Base-by-base conservation (phyloP, 92 coral and sea anemone species). In the Phymanthus crucifer region DNA sequence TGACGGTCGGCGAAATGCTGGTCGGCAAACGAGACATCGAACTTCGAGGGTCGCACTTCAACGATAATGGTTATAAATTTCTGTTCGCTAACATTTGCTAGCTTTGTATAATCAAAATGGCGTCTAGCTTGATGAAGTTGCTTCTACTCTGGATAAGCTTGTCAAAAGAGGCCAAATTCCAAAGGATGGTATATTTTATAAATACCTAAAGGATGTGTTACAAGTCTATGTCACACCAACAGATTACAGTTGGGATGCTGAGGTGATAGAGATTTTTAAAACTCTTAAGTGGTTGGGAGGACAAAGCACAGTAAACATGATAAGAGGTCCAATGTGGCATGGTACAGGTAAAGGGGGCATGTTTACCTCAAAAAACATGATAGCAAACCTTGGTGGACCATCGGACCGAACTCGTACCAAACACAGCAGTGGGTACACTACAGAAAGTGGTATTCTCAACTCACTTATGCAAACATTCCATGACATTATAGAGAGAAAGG, bases 271-370 rank as follows among this genome's bases (percentile, higher is more conserved):
- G 50, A 56, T 81, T 36, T 86, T 80, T 33, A 76, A 80, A 74
- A 80, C 89, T 32, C 78, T 85, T 32, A 80, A 80, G 75, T 81
- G 86, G 86, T 26, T 86, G 40, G 89, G 89, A 0, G 89, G 86
- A 36, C 82, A 80, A 54, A 86, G 86, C 73, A 81, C 83, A 32
- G 86, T 86, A 29, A 80, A 80, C 58, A 70, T 86, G 76, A 17
- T 86, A 24, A 40, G 83, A 29, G 87, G 90, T 17, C 90, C 90
- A 75, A 76, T 82, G 90, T 86, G 71, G 77, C 90, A 81, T 79
- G 89, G 89, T 10, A 11, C 16, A 32, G 89, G 85, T 5, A 21
- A 46, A 57, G 85, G 76, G 12, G 82, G 89, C 10, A 31, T 73
- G 61, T 80, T 73, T 47, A 80, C 32, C 14, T 56, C 89, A 72